Evolutionary conservation across 1,140 invertebrate species (phyloP), one percentile per base, ranked within the genome.

Genomic region (Lepidurus apus): DNA sequence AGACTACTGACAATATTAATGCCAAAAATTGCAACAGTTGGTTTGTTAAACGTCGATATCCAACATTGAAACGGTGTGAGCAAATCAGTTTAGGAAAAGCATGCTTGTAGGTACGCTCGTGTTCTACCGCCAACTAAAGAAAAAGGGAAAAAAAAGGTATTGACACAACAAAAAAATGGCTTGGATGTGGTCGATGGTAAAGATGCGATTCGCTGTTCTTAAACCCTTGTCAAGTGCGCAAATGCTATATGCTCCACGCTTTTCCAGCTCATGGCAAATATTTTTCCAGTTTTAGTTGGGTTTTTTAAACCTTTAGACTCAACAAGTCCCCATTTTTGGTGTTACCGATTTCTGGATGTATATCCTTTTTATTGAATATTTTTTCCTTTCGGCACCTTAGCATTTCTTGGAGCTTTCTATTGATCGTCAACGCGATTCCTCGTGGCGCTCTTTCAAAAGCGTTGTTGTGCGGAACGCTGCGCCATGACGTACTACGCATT

Each of bases 401-500:
- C 21, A 13, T 65, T 65, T 65, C 21, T 65, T 21, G 17, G 17
- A 65, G 21, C 6, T 65, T 65, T 65, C 21, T 21, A 9, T 11
- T 7, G 53, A 65, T 17, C 53, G 53, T 65, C 53, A 65, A 65
- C 6, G 53, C 53, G 53, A 65, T 65, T 65, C 17, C 6, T 65
- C 53, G 53, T 65, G 53, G 53, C 53, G 53, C 53, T 7, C n/a
- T 47, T 65, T 34, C 17, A 65, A n/a, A 65, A 65, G 53, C 53
- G 53, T 65, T 65, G 53, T 65, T 47, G 53, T 65, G 53, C 53
- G 53, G 53, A 65, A 65, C 53, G 53, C 53, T 65, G 53, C 53
- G 53, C 53, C 21, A 65, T 21, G 53, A 13, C 17, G 17, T 65
- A 65, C 53, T 65, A 7, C 53, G 53, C 53, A 9, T 65, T 65